A percentile compares a stretch with the other conserved stretches of the same genome.
phyloP scores from a whole-genome alignment of 2,113 vertebrate species.

The Nestor notabilis region DNA sequence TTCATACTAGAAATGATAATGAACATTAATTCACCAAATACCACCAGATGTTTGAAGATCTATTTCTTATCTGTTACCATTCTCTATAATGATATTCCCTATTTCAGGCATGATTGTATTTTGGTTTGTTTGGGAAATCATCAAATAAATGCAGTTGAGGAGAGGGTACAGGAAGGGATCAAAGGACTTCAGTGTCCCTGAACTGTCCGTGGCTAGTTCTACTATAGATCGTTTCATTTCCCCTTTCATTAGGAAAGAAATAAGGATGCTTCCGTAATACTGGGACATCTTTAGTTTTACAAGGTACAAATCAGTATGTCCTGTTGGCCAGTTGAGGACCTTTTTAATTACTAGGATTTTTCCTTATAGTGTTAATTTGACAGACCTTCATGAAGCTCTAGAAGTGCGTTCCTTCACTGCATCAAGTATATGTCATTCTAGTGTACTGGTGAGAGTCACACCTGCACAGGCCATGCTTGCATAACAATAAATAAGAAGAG shows the following conservation, averaged over 20 bases:
- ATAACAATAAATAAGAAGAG: not conserved
- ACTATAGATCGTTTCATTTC: not conserved
- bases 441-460: not conserved
- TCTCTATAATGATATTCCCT: not conserved
- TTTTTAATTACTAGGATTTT: not conserved
- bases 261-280: not conserved
- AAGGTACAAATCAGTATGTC: not conserved
- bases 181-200: not conserved
- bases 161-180: not conserved
- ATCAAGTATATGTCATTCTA: not conserved
- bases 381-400: not conserved
- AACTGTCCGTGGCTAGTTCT: not conserved
- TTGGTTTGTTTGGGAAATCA: not conserved
- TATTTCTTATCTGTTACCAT: not conserved
- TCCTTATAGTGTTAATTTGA: not conserved
- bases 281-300: not conserved
- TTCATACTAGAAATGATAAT: not conserved
- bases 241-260: not conserved
- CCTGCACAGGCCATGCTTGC: not conserved
- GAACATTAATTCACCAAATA: not conserved
- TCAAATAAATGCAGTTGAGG: not conserved
- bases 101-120: not conserved
- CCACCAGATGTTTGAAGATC: not conserved
- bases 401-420: not conserved
- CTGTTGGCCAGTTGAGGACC: not conserved